Evolutionary conservation across 2,888 invertebrate species (phyloP).

Genomic region (Sminthurides aquaticus): DNA sequence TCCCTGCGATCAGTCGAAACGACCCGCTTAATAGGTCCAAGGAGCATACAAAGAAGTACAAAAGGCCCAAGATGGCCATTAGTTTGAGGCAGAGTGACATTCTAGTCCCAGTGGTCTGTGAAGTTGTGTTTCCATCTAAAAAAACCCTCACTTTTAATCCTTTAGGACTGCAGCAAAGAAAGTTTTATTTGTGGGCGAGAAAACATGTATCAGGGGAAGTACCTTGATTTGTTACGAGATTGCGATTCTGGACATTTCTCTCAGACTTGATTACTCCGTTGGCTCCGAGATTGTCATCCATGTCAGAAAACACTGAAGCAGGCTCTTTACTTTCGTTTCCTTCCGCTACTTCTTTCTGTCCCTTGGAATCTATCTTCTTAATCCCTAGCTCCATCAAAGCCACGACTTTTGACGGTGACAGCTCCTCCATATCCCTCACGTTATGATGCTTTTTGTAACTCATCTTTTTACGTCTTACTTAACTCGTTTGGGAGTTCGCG

Average conservation of each 20-base stretch:
- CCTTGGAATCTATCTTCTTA: not conserved
- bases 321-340: not conserved
- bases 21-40: constrained; percentile 47
- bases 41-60: constrained; percentile 49
- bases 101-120: no score
- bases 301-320: not conserved
- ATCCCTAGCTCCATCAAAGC: constrained; percentile 3
- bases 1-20: constrained; percentile 48
- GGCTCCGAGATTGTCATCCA: not conserved
- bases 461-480: no score
- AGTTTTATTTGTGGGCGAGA: no score
- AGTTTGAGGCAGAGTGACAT: constrained; percentile 40
- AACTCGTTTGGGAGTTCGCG: no score
- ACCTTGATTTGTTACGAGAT: no score
- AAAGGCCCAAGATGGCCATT: constrained; percentile 43
- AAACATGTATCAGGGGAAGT: no score
- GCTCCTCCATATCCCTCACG: not conserved
- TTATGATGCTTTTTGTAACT: constrained; percentile 2
- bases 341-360: not conserved
- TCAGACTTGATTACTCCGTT: not conserved
- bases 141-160: no score
- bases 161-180: no score
- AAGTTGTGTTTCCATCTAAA: no score
- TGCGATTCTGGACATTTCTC: no score
- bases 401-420: constrained; percentile 1